A percentile compares a stretch with the other conserved stretches of the same genome.
These are phyloP conservation scores for Trichonephila clavipes DNA, from an alignment of 1,140 invertebrate genomes.

Conservation along the genomic window DNA sequence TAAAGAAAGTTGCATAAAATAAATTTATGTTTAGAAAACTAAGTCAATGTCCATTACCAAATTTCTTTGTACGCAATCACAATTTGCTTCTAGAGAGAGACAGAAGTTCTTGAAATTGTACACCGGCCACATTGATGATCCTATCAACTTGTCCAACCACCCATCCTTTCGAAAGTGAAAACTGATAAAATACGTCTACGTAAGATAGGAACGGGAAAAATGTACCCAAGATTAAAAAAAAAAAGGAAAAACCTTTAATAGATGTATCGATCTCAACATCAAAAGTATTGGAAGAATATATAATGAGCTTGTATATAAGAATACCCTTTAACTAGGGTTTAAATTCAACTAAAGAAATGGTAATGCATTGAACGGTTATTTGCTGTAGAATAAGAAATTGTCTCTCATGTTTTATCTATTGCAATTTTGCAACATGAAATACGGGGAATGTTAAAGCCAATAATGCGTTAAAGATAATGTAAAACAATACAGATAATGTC, in stretches of 20 bases:
- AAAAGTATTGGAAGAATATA: conserved; percentile 48
- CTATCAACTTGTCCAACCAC: not conserved
- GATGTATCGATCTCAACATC: conserved; percentile 46
- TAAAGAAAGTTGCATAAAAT: too few species aligned
- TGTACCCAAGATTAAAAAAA: not conserved
- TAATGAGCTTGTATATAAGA: conserved; percentile 40
- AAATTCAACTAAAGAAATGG: conserved; percentile 29
- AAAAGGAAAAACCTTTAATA: conserved; percentile 43
- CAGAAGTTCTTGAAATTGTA: not conserved
- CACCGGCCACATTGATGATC: not conserved
- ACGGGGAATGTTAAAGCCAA: not conserved
- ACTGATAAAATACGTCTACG: conserved; percentile 24
- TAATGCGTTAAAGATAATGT: not conserved
- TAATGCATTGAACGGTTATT: conserved; percentile 40
- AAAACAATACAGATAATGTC: not conserved
- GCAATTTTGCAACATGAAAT: not conserved
- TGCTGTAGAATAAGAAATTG: not conserved
- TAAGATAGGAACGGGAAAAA: conserved; percentile 28
- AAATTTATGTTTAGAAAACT: too few species aligned
- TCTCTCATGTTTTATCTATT: conserved; percentile 15
- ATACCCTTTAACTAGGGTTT: conserved; percentile 38
- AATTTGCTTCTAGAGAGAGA: not conserved
- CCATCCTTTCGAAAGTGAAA: conserved; percentile 27
- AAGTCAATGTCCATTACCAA: not conserved
- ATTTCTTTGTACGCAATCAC: not conserved